Evolutionary conservation across 2,797 vertebrate species (phyloP), one percentile per base, ranked within the genome.

Genomic region (Astyanax mexicanus): DNA sequence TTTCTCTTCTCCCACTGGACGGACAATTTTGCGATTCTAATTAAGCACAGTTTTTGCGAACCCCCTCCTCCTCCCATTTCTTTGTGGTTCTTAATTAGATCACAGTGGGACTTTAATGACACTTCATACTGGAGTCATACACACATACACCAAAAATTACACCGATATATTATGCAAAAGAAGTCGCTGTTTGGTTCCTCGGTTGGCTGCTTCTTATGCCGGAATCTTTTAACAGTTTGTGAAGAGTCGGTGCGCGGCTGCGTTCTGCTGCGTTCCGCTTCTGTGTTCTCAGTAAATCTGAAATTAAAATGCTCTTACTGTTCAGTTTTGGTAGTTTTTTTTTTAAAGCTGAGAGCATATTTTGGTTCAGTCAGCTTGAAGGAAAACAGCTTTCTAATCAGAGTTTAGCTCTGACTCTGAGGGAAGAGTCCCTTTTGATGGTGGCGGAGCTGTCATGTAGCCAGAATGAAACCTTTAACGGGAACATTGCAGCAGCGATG

Each of bases 1-100:
- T 55, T 32, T 74, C 38, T 32, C 29, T n/a, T 12, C 13, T 69
- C 66, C 80, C 80, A 37, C 25, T n/a, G 52, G 72, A 67, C 73
- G 68, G 15, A 29, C 32, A 21, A 72, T 65, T 52, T 75, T 71
- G 70, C 67, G 54, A 54, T 66, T 54, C 67, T 81, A 71, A 81
- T 81, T 77, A 77, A 58, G 47, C 51, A 58, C 42, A 58, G 4
- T 5, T 15, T 57, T 1, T 29, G 3, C 51, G n/a, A 51, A 35
- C 32, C 60, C 51, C 62, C 54, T 54, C 32, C 19, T 6, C 17
- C 19, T 29, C 21, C 3, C 6, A 21, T 54, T 9, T 67, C 37
- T 35, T 51, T 64, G 15, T 54, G 42, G 42, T 19, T 32, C 2
- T 62, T 72, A 78, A 72, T 75, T 68, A 74, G 19, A 68, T 25